Conservation (phyloP, 2,888 invertebrate species). For the Drosophila austrosaltans region DNA sequence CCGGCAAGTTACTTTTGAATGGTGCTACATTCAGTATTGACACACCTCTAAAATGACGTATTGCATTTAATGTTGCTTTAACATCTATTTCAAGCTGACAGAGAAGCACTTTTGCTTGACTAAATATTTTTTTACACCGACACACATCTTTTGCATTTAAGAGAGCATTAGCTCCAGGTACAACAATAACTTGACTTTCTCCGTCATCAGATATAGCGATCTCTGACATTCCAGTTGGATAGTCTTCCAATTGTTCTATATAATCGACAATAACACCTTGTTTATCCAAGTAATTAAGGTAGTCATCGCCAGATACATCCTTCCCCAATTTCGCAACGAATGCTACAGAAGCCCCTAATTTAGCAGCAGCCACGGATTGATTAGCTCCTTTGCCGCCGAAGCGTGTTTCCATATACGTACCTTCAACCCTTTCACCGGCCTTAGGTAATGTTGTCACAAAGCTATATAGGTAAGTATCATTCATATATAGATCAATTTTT, state of each 20-base stretch:
- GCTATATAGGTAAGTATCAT: too few species aligned
- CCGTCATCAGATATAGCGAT: constrained; percentile 93
- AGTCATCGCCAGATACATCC: constrained; percentile 93
- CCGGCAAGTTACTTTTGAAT: constrained; percentile 86
- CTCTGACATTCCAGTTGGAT: constrained; percentile 93
- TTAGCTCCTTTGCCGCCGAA: too few species aligned
- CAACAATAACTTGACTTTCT: constrained; percentile 96
- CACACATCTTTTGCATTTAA: constrained; percentile 87
- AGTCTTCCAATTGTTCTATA: constrained; percentile 64
- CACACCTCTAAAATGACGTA: constrained; percentile 87
- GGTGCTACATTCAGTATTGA: constrained; percentile 97
- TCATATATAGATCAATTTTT: too few species aligned
- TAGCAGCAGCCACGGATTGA: constrained; percentile 95
- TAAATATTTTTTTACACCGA: constrained; percentile 85
- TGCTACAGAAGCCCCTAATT: constrained; percentile 90
- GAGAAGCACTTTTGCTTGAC: constrained; percentile 86
- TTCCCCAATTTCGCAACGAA: constrained; percentile 94
- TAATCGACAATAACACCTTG: constrained; percentile 87
- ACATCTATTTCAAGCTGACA: constrained; percentile 94
- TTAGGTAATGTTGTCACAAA: too few species aligned
- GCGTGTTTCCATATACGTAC: too few species aligned
- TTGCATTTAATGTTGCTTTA: constrained; percentile 88
- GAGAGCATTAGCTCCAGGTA: constrained; percentile 92
- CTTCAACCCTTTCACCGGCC: too few species aligned
- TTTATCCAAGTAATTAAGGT: constrained; percentile 88